Evolutionary conservation across 2,113 vertebrate species (phyloP), one percentile per base, ranked within the genome.

Genomic region (Scytalopus superciliaris): DNA sequence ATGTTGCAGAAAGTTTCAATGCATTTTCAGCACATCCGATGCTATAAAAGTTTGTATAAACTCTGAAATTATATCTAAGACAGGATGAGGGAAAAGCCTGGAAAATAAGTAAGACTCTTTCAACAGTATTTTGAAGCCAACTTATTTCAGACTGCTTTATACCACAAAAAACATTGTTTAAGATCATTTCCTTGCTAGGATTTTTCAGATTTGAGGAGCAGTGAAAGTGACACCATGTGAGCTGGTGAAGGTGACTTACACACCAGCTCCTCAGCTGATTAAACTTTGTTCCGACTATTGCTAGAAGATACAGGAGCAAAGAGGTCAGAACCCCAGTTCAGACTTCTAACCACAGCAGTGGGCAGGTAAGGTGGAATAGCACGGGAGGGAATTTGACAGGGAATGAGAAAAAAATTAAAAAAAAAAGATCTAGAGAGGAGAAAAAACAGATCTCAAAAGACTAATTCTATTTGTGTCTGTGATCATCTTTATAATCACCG

Each of bases 321-420:
- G 30, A 55, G 3, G 27, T 27, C 47, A 89, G 59, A 87, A 81
- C 11, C 6, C 10, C 19, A 50, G 9, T 33, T 35, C 53, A 77
- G 35, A 24, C 30, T 73, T 74, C 53, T 19, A 52, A 55, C n/a
- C 40, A 35, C 7, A 88, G 47, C 25, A 81, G 21, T 2, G 2
- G 24, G 33, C 28, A 66, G 10, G 7, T 37, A 56, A 63, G 0
- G 14, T 22, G 6, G 39, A 91, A 40, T 6, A 91, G 14, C 42
- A 53, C 0, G 0, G n/a, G 16, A 72, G 2, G 12, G 19, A 75
- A 56, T 63, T 33, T 59, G 31, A 19, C n/a, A 63, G 31, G 19
- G 45, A 80, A 84, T 14, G 12, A 66, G 19, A 62, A 84, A 88
- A 5, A 44, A 44, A 44, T 40, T 2, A 21, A 28, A n/a, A 13